Percentiles rank a stretch among this genome's conserved stretches.
Evolutionary conservation across 2,888 invertebrate species (phyloP).

Genomic region (Thera britannica): DNA sequence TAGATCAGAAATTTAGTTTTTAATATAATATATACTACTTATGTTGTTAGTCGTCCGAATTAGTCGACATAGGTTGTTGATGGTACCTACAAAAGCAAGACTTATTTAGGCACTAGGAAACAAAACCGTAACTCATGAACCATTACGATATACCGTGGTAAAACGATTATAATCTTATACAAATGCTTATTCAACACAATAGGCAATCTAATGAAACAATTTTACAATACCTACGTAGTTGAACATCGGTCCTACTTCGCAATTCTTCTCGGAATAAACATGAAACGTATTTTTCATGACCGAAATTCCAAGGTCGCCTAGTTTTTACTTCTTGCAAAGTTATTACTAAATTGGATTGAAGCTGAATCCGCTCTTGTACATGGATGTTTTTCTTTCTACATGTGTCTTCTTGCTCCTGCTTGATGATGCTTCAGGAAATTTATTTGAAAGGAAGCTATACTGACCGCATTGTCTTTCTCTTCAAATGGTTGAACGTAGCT

Average conservation of each 20-base stretch:
- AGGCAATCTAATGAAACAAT: conserved; percentile 33
- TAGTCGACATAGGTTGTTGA: too few species aligned
- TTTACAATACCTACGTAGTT: conserved; percentile 23
- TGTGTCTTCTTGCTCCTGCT: neutral
- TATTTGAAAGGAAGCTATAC: too few species aligned
- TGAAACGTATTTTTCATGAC: conserved; percentile 34
- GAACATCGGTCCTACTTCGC: conserved; percentile 20
- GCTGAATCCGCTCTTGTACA: neutral
- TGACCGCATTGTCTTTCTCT: too few species aligned
- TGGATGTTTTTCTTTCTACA: too few species aligned
- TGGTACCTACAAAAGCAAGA: neutral
- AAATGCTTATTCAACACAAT: conserved; percentile 40
- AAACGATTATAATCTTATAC: conserved; percentile 40
- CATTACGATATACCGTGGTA: conserved; percentile 39
- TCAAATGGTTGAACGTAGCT: too few species aligned
- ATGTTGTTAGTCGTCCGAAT: neutral
- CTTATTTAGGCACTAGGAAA: conserved; percentile 19
- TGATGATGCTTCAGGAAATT: too few species aligned
- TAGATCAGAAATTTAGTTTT: too few species aligned
- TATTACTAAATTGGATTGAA: neutral
- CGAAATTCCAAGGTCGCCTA: conserved; percentile 37
- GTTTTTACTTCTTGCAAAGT: conserved; percentile 10
- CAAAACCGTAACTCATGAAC: conserved; percentile 30
- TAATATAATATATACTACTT: too few species aligned
- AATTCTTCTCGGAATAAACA: conserved; percentile 28